Evolutionary conservation across 2,113 vertebrate genomes (phyloP), one percentile per base, ranked within the genome.

Genomic region (Capreolus pygargus): DNA sequence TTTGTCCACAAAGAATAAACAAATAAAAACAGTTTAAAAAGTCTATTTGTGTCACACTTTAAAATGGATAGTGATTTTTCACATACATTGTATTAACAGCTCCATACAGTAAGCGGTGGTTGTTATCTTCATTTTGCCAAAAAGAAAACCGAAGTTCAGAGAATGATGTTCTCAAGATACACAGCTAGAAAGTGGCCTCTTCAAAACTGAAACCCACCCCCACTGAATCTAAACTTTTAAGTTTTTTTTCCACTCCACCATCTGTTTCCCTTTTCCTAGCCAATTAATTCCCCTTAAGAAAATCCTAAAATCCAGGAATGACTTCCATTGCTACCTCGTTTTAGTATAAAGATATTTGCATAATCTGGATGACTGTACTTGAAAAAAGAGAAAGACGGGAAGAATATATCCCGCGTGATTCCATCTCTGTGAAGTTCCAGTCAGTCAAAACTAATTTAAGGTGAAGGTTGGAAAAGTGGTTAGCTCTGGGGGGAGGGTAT

Each of bases 281-380:
- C 97, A 98, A 97, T 97, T 97, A 97, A 94, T 70, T 97, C 86
- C 87, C 93, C 61, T 89, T 82, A 93, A 97, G 96, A 97, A 98
- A 98, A 96, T 91, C 91, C 94, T 88, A 97, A 97, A 97, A 97
- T 90, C 93, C 52, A 93, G 91, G 86, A 94, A 92, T 52, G 83
- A 86, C 86, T 96, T 98, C 82, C 89, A 94, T 57, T 27, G 93
- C 83, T 86, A 79, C 97, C 86, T 94, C 52, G 10, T 94, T 97
- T 97, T 43, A 47, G 61, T 92, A 93, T 74, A 84, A 96, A 95
- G 83, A 86, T 7, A 60, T 97, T 96, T 97, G 79, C 93, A 89
- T 93, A 93, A 91, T 97, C 70, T 91, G 89, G 89, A 39, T 91
- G 89, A 89, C 89, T 93, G 57, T 93, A 57, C 57, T 86, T 0